Evolutionary conservation across 2,113 vertebrate species (phyloP).

Genomic region (Picathartes gymnocephalus): DNA sequence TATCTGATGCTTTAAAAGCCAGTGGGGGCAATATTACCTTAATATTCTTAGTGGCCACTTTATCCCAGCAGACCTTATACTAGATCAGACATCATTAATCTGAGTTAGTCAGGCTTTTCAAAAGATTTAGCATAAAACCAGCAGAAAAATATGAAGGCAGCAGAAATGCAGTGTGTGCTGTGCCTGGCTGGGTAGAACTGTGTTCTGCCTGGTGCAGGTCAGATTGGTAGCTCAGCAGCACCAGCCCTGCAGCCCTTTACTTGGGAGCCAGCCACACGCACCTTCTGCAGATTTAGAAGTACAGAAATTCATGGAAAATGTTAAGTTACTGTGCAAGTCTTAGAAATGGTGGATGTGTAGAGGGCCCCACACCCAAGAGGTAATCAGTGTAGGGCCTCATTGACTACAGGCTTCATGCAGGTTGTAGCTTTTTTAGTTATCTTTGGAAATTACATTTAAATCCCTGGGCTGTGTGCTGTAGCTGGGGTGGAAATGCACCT

Average conservation of each 20-base stretch:
- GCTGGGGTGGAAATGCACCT: neutral
- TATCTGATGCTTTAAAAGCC: neutral
- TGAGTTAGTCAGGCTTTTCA: neutral
- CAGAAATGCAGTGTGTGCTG: neutral
- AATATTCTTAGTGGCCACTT: neutral
- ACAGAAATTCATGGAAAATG: neutral
- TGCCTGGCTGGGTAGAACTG: neutral
- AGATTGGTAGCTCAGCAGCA: neutral
- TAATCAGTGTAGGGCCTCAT: fast-evolving
- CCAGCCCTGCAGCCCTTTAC: fast-evolving
- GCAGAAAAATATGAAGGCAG: neutral
- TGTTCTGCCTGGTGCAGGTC: neutral
- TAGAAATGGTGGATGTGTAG: neutral
- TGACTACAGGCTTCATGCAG: fast-evolving
- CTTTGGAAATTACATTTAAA: neutral
- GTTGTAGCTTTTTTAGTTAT: neutral
- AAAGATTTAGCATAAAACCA: neutral
- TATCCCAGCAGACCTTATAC: neutral
- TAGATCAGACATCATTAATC: neutral
- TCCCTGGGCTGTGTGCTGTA: neutral
- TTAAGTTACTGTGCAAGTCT: neutral
- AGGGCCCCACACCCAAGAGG: fast-evolving
- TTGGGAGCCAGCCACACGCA: fast-evolving
- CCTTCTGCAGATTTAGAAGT: neutral
- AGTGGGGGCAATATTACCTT: neutral